Conservation (phyloP, 2,797 vertebrate species). For the Sarcophilus harrisii region DNA sequence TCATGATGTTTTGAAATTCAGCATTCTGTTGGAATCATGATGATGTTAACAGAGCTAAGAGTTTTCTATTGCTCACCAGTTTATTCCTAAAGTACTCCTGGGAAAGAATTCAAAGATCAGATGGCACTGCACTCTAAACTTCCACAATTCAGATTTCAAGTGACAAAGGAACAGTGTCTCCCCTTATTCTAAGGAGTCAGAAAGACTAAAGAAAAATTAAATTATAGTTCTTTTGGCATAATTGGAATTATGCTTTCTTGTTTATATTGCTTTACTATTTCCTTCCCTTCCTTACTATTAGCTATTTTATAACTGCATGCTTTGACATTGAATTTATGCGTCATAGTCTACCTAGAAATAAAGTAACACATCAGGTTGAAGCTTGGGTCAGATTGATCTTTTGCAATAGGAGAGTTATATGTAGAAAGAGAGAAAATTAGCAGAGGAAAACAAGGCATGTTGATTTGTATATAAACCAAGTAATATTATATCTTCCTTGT, state of each 20-base stretch:
- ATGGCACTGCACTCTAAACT: background rate
- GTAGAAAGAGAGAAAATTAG: background rate
- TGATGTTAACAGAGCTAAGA: background rate
- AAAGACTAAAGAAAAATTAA: background rate
- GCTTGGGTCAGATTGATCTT: background rate
- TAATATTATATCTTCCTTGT: background rate
- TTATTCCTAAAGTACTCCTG: background rate
- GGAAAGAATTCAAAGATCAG: background rate
- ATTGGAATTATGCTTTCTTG: background rate
- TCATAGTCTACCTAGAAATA: background rate
- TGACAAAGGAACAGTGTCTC: background rate
- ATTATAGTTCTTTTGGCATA: background rate
- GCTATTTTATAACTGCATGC: background rate
- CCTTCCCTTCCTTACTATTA: background rate
- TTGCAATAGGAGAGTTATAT: constrained; percentile 13
- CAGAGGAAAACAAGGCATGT: constrained; percentile 37
- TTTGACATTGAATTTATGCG: background rate
- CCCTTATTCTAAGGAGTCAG: background rate
- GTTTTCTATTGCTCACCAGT: background rate
- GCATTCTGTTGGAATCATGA: background rate
- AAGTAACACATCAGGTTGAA: background rate
- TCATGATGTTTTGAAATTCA: background rate
- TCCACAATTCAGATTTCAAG: background rate
- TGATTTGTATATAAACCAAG: background rate
- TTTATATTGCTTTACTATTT: background rate